These are phyloP conservation scores for Chrysolina haemoptera DNA, from an alignment of 2,888 invertebrate genomes.

Conservation along the genomic window DNA sequence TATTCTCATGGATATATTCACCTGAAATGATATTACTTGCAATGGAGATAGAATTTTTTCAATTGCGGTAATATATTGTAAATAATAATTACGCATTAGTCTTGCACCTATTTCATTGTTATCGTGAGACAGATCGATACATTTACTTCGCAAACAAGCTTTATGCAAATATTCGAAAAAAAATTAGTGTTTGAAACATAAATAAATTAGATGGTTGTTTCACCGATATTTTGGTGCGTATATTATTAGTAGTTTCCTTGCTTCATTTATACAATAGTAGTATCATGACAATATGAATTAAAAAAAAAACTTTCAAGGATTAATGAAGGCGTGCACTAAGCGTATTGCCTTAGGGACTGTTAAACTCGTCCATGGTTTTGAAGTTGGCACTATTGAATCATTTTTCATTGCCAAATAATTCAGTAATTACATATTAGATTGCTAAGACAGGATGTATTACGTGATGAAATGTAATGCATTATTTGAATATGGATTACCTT, in stretches of 20 bases:
- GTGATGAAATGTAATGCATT: background rate
- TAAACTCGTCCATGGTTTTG: background rate
- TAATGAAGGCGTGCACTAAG: background rate
- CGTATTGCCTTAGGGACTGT: background rate
- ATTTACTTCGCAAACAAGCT: background rate
- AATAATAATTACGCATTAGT: too few species aligned
- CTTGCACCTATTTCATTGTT: background rate
- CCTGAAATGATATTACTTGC: too few species aligned
- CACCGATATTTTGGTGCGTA: background rate
- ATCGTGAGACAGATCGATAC: background rate
- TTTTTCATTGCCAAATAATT: background rate
- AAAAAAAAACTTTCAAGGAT: slow-evolving; percentile 14
- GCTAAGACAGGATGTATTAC: background rate
- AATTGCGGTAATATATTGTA: too few species aligned
- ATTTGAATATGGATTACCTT: too few species aligned
- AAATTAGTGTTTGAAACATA: too few species aligned
- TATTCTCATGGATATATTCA: too few species aligned
- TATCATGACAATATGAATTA: slow-evolving; percentile 6
- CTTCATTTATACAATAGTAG: background rate
- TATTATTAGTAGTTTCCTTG: background rate
- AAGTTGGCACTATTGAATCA: background rate
- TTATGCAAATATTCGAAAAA: too few species aligned
- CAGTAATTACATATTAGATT: background rate
- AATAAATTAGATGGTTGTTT: background rate
- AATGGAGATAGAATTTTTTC: too few species aligned